Percentiles rank a stretch among this genome's conserved stretches.
Evolutionary conservation across 2,797 vertebrate genomes (phyloP).

Genomic region (Danio kyathit): DNA sequence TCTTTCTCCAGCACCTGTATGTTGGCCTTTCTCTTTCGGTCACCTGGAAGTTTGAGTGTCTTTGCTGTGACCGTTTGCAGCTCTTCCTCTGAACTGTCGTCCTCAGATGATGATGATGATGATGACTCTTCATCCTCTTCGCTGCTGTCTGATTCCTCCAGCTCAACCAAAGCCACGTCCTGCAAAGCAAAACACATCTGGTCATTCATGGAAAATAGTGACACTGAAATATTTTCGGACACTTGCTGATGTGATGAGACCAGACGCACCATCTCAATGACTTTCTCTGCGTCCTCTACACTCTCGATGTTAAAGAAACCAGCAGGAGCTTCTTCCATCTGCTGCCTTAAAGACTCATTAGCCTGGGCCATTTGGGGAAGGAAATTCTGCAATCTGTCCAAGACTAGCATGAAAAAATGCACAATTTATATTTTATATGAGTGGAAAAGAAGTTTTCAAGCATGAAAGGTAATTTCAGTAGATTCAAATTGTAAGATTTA

Average conservation of each 20-base stretch:
- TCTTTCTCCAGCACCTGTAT: conserved; percentile 83
- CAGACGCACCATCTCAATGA: conserved; percentile 91
- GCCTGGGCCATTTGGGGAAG: conserved; percentile 91
- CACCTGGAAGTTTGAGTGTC: conserved; percentile 85
- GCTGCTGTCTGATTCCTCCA: conserved; percentile 77
- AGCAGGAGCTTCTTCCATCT: conserved; percentile 81
- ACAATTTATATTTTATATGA: background rate
- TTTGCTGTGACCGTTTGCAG: conserved; percentile 75
- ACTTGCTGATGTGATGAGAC: background rate
- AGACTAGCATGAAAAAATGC: conserved; percentile 73
- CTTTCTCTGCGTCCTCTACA: conserved; percentile 77
- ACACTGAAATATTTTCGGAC: background rate
- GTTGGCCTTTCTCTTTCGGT: conserved; percentile 70
- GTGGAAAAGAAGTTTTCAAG: too few species aligned
- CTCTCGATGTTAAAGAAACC: conserved; percentile 89
- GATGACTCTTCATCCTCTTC: conserved; percentile 70
- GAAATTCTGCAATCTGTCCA: conserved; percentile 89
- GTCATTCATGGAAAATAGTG: background rate
- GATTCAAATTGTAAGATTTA: too few species aligned
- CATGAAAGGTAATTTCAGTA: too few species aligned
- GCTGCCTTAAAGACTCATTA: conserved; percentile 86
- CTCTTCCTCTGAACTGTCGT: conserved; percentile 71
- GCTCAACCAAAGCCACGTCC: conserved; percentile 91
- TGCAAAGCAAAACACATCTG: conserved; percentile 57
- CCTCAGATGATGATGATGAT: conserved; percentile 41